Evolutionary conservation across 2,797 vertebrate genomes (phyloP).

Genomic region (Ptychobarbus kaznakovi): DNA sequence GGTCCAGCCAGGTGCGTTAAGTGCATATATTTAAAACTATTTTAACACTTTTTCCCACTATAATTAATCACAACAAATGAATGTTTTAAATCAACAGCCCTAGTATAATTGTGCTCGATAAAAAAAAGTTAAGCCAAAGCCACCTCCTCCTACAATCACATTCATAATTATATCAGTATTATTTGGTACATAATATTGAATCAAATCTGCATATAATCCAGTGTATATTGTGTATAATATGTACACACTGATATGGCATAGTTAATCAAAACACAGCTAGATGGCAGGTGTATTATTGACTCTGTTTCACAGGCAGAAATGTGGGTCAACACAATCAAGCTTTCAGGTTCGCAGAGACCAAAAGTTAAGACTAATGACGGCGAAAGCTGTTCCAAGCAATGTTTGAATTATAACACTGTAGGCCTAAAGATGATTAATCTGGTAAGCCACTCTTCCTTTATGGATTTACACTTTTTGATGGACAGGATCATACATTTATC

Average conservation of each 20-base stretch:
- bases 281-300: not conserved
- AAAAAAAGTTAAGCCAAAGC: not conserved
- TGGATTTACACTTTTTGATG: not conserved
- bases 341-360: not conserved
- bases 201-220: not conserved
- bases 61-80: not conserved
- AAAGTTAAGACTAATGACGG: not conserved
- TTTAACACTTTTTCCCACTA: not conserved
- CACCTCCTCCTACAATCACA: not conserved
- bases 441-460: not conserved
- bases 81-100: not conserved
- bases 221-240: not conserved
- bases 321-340: slow-evolving; percentile 9
- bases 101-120: not conserved
- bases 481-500: not conserved
- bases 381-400: not conserved
- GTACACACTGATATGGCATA: not conserved
- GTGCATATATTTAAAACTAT: not conserved
- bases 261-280: not conserved
- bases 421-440: slow-evolving; percentile 19
- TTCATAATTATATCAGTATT: not conserved
- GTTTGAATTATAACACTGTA: not conserved
- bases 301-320: not conserved
- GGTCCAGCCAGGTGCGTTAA: not conserved
- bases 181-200: not conserved